phyloP scores from a whole-genome alignment of 2,113 vertebrate genomes.

The Ibidorhyncha struthersii region DNA sequence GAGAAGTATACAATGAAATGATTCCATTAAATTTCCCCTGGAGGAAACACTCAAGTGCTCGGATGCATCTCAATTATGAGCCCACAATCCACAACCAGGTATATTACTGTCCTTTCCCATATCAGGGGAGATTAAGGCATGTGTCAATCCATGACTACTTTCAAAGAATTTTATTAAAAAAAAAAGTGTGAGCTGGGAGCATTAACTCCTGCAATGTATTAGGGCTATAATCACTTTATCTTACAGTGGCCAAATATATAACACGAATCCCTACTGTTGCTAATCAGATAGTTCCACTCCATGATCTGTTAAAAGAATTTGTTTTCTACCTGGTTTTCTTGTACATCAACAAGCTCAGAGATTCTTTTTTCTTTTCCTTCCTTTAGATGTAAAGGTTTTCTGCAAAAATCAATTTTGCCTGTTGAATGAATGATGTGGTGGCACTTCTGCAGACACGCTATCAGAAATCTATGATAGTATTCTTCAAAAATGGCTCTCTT shows the following conservation, averaged over 20 bases:
- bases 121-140: not conserved
- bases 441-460: not conserved
- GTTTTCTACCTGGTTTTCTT: not conserved
- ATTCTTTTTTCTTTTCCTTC: not conserved
- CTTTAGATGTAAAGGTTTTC: not conserved
- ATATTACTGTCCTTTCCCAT: not conserved
- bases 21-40: not conserved
- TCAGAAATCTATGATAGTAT: not conserved
- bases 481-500: not conserved
- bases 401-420: slow-evolving; percentile 17
- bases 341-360: not conserved
- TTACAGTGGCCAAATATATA: not conserved
- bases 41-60: not conserved
- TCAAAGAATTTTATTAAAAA: not conserved
- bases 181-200: not conserved
- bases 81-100: not conserved
- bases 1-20: not conserved
- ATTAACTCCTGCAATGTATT: not conserved
- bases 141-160: not conserved
- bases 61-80: not conserved
- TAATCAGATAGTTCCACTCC: not conserved
- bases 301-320: not conserved
- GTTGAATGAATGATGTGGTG: not conserved
- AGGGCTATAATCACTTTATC: not conserved
- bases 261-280: not conserved